Base-by-base conservation (phyloP, 2,888 invertebrate genomes). In the Caenorhabditis sinica region DNA sequence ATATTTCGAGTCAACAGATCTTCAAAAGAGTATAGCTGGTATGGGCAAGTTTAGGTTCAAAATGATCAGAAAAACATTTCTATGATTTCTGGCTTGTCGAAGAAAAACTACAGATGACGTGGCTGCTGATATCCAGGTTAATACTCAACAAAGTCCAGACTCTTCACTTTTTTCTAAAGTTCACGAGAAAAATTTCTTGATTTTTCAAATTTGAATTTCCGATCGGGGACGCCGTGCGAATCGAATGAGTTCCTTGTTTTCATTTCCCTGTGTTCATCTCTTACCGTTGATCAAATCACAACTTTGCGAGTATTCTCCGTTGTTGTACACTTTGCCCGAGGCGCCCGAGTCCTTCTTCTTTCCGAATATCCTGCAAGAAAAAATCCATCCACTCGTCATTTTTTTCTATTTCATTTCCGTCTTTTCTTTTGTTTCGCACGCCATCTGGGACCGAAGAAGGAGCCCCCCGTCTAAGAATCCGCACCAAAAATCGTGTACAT, bases 241-340 rank as follows among this genome's bases (percentile, higher is more conserved):
- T 13, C 15, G 25, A 56, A 15, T 11, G 8, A 4, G 53, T 40
- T 20, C 43, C 58, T 56, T 43, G 20, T 30, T 43, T 49, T 23
- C n/a, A 72, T 86, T 86, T 23, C 33, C 60, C 61, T 45, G n/a
- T n/a, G n/a, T n/a, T n/a, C 3, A 45, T 36, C n/a, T 2, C 79
- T 74, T 63, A 83, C 83, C 83, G 61, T 89, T 87, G 69, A 89
- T 87, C 51, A 86, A 77, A 68, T 88, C 88, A 68, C 88, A 88
- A 68, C 81, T 81, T 65, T 88, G 88, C 45, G 86, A 86, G 36
- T 85, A 87, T 53, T 87, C 89, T n/a, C 87, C 87, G 63, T 80
- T 86, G 80, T 79, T 84, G 81, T 71, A 86, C 63, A 71, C 83
- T 63, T 77, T 74, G 51, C 43, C 63, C 56, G 77, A 49, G 40